A percentile compares a stretch with the other conserved stretches of the same genome.
phyloP scores from a whole-genome alignment of 2,888 invertebrate species.

The Campoplex nolae region DNA sequence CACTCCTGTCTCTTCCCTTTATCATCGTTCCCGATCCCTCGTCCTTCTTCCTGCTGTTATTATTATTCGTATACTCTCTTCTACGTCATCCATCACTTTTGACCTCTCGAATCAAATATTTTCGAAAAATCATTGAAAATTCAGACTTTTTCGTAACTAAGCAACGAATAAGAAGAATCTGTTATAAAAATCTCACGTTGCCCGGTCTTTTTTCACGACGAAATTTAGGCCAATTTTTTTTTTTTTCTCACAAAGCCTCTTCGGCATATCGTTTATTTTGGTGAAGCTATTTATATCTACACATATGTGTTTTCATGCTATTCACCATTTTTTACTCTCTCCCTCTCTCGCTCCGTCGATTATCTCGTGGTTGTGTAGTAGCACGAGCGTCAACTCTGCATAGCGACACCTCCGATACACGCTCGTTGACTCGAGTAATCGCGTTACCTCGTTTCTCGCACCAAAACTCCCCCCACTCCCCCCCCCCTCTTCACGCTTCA shows the following conservation, averaged over 20 bases:
- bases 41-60: constrained; percentile 2
- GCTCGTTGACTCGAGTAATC: constrained; percentile 69
- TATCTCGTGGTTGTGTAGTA: constrained; percentile 26
- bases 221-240: constrained; percentile 20
- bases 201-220: not conserved
- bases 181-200: not conserved
- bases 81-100: not conserved
- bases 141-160: not conserved
- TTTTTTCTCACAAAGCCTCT: constrained; percentile 7
- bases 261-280: not conserved
- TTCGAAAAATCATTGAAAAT: not conserved
- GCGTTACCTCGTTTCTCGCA: constrained; percentile 59
- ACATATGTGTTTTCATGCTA: not conserved
- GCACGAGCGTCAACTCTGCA: constrained; percentile 17
- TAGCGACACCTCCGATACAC: constrained; percentile 52
- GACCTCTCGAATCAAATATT: not conserved
- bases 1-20: constrained; percentile 2
- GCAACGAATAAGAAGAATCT: not conserved
- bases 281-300: constrained; percentile 2
- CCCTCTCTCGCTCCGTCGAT: constrained; percentile 35
- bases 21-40: not conserved
- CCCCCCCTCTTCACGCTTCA: constrained; percentile 44
- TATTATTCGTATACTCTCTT: not conserved
- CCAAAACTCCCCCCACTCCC: constrained; percentile 27
- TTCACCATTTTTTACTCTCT: constrained; percentile 12